Evolutionary conservation across 2,797 vertebrate genomes (phyloP).

Genomic region (Aldrovandia affinis): DNA sequence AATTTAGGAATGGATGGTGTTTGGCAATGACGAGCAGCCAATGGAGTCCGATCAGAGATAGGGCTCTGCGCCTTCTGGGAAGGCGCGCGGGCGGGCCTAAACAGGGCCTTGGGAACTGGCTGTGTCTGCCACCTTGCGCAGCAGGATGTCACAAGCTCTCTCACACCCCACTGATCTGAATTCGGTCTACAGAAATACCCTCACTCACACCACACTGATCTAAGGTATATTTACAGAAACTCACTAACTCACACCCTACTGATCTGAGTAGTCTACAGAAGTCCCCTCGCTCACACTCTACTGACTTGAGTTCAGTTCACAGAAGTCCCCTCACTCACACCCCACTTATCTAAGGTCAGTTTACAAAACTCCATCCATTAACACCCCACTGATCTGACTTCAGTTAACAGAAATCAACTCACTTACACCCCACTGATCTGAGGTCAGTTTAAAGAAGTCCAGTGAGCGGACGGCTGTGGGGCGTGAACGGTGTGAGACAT

Average conservation of each 20-base stretch:
- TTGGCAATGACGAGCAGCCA: constrained; percentile 54
- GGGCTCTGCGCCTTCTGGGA: constrained; percentile 39
- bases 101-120: background rate
- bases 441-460: background rate
- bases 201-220: background rate
- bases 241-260: too few species aligned
- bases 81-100: constrained; percentile 31
- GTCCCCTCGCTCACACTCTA: background rate
- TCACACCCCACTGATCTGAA: too few species aligned
- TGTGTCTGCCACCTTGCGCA: background rate
- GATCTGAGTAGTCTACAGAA: too few species aligned
- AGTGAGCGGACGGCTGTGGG: background rate
- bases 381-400: background rate
- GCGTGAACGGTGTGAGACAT: background rate
- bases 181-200: background rate
- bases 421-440: background rate
- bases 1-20: constrained; percentile 10
- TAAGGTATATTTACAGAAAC: background rate
- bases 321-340: background rate
- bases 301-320: background rate
- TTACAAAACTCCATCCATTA: background rate
- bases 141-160: too few species aligned
- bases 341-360: background rate
- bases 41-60: constrained; percentile 44
- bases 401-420: background rate